Evolutionary conservation across 2,797 vertebrate genomes (phyloP).

Genomic region (Pseudotriccus pelzelni): DNA sequence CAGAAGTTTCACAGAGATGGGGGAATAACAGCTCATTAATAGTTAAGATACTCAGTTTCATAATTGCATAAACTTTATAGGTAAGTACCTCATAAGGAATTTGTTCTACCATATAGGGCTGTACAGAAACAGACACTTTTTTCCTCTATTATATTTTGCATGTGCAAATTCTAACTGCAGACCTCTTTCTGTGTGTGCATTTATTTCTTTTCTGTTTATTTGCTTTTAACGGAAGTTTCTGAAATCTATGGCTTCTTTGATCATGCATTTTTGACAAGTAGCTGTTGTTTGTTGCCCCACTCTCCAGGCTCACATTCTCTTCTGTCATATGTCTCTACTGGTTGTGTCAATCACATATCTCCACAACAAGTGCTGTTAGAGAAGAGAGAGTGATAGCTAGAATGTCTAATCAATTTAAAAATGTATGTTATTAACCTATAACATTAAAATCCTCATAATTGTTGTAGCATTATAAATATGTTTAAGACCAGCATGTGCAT

Average conservation of each 20-base stretch:
- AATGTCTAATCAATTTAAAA: slow-evolving; percentile 29
- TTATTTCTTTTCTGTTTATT: slow-evolving; percentile 49
- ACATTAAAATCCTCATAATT: background rate
- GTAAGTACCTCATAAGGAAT: background rate
- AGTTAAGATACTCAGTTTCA: slow-evolving; percentile 14
- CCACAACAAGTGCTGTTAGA: background rate
- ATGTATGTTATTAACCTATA: background rate
- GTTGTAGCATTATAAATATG: background rate
- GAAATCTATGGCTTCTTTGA: slow-evolving; percentile 55
- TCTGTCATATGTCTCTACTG: background rate
- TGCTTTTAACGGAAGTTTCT: slow-evolving; percentile 21
- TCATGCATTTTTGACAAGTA: slow-evolving; percentile 22
- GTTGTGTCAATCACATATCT: slow-evolving; percentile 31
- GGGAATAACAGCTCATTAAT: background rate
- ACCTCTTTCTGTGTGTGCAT: background rate
- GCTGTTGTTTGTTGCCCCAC: background rate
- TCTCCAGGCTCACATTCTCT: background rate
- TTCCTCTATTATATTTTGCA: background rate
- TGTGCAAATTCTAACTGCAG: slow-evolving; percentile 40
- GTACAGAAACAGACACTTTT: background rate
- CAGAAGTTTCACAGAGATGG: background rate
- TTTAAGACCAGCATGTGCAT: background rate
- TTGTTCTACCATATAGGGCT: background rate
- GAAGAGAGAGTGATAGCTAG: slow-evolving; percentile 3
- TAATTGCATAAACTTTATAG: background rate